Evolutionary conservation across 1,140 invertebrate species (phyloP), one percentile per base, ranked within the genome.

Genomic region (Drepana arcuata): DNA sequence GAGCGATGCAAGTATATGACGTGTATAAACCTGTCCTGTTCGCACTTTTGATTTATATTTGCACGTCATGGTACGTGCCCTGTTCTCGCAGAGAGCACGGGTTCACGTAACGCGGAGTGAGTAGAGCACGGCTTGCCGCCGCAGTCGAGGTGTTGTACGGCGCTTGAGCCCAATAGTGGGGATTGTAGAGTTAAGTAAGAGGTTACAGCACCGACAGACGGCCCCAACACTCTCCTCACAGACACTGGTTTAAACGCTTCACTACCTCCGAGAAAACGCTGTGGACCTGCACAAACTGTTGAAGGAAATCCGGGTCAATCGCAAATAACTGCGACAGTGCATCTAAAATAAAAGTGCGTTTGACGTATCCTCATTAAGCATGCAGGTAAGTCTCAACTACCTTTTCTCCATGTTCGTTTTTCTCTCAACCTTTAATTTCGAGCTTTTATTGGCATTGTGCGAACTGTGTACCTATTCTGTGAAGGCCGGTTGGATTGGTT

Each of bases 171-270:
- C 23, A 34, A 57, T 34, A 67, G 65, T 29, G 67, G 61, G 70
- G 61, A 48, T 41, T 39, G 34, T 11, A 35, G 48, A 46, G 65
- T 80, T 80, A 69, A 75, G 72, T 77, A 80, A 80, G 72, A 63
- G 55, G 66, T 80, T 80, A 77, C 68, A 53, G 56, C 64, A 80
- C 46, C 39, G 32, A n/a, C 40, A 24, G 21, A 16, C 15, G 31
- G 37, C 41, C 23, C 51, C 48, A 62, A 43, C 70, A 77, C 62
- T 74, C 70, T 54, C 67, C 55, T 63, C 45, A 44, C 51, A 60
- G 45, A 52, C 60, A 53, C 32, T 28, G 41, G 30, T 37, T 40
- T 42, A 41, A 59, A 52, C 69, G 58, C 49, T 56, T 41, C 52
- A 51, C 42, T 41, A 48, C 26, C 28, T 31, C 25, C 42, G 39